phyloP scores from a whole-genome alignment of 2,797 vertebrate species.

The Adrianichthys oophorus region DNA sequence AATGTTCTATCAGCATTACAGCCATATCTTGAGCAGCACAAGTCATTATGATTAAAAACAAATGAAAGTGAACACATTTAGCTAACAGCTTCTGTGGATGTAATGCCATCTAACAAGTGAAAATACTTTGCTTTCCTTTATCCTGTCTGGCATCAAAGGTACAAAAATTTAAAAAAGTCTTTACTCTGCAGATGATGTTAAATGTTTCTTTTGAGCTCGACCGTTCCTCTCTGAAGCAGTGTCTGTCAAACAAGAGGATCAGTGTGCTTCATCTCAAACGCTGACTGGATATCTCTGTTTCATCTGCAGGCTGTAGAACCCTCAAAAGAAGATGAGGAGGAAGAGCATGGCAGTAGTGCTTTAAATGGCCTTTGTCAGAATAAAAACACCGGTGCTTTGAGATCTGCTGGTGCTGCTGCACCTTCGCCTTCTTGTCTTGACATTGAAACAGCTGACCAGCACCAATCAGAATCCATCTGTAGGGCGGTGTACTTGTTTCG shows the following conservation, averaged over 20 bases:
- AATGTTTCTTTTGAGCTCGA: slow-evolving; percentile 24
- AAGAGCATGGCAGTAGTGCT: slow-evolving; percentile 61
- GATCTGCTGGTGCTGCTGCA: slow-evolving; percentile 47
- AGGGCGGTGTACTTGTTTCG: slow-evolving; percentile 45
- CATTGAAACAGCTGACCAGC: slow-evolving; percentile 27
- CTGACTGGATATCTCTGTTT: slow-evolving; percentile 72
- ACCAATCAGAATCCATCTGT: slow-evolving; percentile 37
- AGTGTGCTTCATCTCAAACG: slow-evolving; percentile 59
- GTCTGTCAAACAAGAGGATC: slow-evolving; percentile 55
- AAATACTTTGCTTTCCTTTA: slow-evolving; percentile 3
- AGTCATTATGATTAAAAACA: not conserved
- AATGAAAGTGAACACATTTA: not conserved
- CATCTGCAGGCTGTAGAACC: slow-evolving; percentile 72
- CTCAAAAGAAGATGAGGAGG: slow-evolving; percentile 43
- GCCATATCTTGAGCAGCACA: not conserved
- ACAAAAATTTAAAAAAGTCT: slow-evolving; percentile 30
- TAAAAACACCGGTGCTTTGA: slow-evolving; percentile 67
- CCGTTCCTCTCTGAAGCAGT: slow-evolving; percentile 41
- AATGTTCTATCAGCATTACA: slow-evolving; percentile 1
- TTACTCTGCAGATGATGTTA: slow-evolving; percentile 27
- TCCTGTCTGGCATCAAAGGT: slow-evolving; percentile 14
- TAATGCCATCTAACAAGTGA: slow-evolving; percentile 9
- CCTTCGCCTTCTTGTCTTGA: slow-evolving; percentile 25
- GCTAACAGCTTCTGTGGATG: not conserved
- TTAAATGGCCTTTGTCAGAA: slow-evolving; percentile 69